phyloP scores from a whole-genome alignment of 2,888 invertebrate species.

The Leucophora obtusa region DNA sequence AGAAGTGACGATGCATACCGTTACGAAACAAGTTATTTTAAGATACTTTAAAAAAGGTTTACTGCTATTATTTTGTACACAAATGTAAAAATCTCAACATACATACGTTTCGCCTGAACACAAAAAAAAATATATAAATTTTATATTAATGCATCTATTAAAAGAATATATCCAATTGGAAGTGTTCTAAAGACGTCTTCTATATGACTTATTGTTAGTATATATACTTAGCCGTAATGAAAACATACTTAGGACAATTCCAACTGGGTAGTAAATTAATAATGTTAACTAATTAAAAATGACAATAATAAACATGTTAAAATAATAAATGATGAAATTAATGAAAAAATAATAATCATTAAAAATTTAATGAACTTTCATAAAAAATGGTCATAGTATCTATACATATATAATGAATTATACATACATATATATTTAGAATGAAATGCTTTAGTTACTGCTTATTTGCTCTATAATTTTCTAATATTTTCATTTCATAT shows the following conservation, averaged over 20 bases:
- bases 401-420: neutral
- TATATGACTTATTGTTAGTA: neutral
- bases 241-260: too few relatives aligned
- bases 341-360: slow-evolving; percentile 29
- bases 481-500: neutral
- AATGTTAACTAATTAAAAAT: slow-evolving; percentile 63
- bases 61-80: neutral
- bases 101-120: neutral
- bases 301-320: slow-evolving; percentile 63
- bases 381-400: slow-evolving; percentile 15
- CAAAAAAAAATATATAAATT: too few relatives aligned
- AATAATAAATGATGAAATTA: slow-evolving; percentile 42
- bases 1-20: too few relatives aligned
- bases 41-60: neutral
- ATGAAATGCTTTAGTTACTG: neutral
- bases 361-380: slow-evolving; percentile 6
- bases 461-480: neutral
- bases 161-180: neutral
- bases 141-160: too few relatives aligned
- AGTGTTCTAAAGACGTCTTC: neutral
- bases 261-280: slow-evolving; percentile 32
- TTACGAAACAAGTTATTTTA: too few relatives aligned
- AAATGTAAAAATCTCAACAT: neutral
- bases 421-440: neutral
- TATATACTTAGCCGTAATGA: too few relatives aligned